Evolutionary conservation across 1,140 invertebrate genomes (phyloP).

Genomic region (Heliconius hermathena): DNA sequence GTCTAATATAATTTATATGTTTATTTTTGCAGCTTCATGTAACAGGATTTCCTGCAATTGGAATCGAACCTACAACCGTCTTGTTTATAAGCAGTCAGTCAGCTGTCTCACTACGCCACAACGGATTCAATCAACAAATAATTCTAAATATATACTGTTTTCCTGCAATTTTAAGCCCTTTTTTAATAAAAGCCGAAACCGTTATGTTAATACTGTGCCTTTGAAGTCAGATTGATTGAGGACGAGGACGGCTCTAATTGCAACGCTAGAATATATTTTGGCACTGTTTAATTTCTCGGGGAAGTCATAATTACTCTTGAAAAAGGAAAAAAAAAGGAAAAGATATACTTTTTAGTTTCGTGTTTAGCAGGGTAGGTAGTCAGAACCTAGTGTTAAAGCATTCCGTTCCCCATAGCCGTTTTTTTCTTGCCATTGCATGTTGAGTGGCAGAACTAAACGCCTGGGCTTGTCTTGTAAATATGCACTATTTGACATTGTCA

Average conservation of each 20-base stretch:
- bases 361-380: too few relatives aligned
- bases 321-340: too few relatives aligned
- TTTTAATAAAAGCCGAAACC: neutral
- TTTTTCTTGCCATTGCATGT: too few relatives aligned
- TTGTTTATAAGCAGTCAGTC: neutral
- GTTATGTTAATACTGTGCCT: neutral
- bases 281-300: neutral
- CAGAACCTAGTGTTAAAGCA: too few relatives aligned
- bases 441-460: too few relatives aligned
- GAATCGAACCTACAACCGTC: neutral
- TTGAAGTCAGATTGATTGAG: slow-evolving; percentile 3
- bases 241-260: neutral
- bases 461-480: too few relatives aligned
- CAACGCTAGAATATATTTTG: slow-evolving; percentile 2
- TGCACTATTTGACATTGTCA: too few relatives aligned
- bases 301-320: neutral
- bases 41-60: too few relatives aligned
- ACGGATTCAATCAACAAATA: neutral
- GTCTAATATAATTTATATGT: too few relatives aligned
- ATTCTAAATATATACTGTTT: neutral
- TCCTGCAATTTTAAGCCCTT: neutral
- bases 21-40: too few relatives aligned
- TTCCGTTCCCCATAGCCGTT: too few relatives aligned
- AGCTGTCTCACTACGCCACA: neutral
- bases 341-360: too few relatives aligned